Evolutionary conservation across 2,888 invertebrate species (phyloP).

Genomic region (Colostygia pectinataria): DNA sequence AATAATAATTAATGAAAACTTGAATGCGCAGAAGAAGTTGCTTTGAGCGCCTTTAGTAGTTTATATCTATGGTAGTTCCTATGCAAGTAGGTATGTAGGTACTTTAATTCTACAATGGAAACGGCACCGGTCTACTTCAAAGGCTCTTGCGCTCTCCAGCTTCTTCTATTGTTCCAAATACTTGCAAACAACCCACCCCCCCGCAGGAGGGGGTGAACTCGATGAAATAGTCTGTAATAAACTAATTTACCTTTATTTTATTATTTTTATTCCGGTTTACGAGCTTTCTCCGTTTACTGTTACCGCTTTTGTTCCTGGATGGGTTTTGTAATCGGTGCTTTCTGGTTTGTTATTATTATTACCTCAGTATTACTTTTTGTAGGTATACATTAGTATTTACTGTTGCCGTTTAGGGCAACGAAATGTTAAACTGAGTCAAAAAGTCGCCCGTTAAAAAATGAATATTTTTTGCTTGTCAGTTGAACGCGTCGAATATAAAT

Average conservation of each 20-base stretch:
- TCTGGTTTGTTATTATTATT: conserved; percentile 5
- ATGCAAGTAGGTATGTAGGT: background rate
- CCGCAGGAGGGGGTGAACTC: conserved; percentile 1
- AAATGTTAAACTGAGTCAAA: too few relatives aligned
- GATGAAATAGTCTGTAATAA: conserved; percentile 28
- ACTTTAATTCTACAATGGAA: conserved; percentile 3
- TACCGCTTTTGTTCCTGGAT: conserved; percentile 20
- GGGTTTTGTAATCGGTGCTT: conserved; percentile 19
- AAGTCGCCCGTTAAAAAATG: too few relatives aligned
- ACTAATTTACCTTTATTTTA: conserved; percentile 34
- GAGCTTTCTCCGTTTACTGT: conserved; percentile 24
- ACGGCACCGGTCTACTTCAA: conserved; percentile 20
- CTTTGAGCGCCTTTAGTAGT: too few relatives aligned
- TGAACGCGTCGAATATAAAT: too few relatives aligned
- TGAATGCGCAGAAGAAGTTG: too few relatives aligned
- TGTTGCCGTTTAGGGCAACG: too few relatives aligned
- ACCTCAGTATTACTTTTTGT: too few relatives aligned
- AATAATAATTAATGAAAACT: too few relatives aligned
- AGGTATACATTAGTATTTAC: too few relatives aligned
- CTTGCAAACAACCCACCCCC: conserved; percentile 1
- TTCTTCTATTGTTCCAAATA: conserved; percentile 4
- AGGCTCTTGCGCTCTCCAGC: conserved; percentile 10
- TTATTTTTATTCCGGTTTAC: conserved; percentile 30
- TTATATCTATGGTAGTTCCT: too few relatives aligned
- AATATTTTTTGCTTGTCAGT: too few relatives aligned